phyloP scores from a whole-genome alignment of 64 coral and sea anemone genomes.

The Catalaphyllia jardinei region DNA sequence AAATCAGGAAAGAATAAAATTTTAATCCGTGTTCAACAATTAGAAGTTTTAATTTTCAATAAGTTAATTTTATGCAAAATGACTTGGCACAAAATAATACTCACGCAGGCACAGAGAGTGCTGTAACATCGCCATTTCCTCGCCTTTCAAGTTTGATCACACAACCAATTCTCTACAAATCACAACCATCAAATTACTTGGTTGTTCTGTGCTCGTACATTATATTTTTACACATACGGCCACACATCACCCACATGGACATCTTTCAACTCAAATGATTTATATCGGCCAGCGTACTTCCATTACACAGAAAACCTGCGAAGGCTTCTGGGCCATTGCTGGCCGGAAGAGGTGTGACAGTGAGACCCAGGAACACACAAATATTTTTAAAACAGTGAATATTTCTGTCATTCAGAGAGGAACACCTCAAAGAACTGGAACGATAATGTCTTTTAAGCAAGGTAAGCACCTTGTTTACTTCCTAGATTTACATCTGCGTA shows the following conservation, averaged over 20 bases:
- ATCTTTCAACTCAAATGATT: background rate
- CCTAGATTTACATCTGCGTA: background rate
- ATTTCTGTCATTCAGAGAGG: background rate
- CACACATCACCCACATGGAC: background rate
- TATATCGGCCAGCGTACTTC: background rate
- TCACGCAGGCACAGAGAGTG: background rate
- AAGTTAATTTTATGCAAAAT: background rate
- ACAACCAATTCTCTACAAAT: background rate
- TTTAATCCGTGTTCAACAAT: background rate
- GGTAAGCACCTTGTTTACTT: background rate
- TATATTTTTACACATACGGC: too few species aligned
- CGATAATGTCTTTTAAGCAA: constrained; percentile 20
- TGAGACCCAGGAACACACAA: background rate
- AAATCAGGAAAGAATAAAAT: background rate
- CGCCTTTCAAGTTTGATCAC: background rate
- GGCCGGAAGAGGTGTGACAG: constrained; percentile 12
- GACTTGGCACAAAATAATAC: background rate
- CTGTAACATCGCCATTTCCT: constrained; percentile 2
- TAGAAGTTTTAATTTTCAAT: background rate
- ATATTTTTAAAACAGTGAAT: background rate
- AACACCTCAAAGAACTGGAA: background rate
- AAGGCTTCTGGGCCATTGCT: background rate
- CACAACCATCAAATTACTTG: background rate
- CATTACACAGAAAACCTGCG: background rate
- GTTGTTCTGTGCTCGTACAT: background rate